phyloP scores from a whole-genome alignment of 2,113 vertebrate genomes.

The Nanorana parkeri region DNA sequence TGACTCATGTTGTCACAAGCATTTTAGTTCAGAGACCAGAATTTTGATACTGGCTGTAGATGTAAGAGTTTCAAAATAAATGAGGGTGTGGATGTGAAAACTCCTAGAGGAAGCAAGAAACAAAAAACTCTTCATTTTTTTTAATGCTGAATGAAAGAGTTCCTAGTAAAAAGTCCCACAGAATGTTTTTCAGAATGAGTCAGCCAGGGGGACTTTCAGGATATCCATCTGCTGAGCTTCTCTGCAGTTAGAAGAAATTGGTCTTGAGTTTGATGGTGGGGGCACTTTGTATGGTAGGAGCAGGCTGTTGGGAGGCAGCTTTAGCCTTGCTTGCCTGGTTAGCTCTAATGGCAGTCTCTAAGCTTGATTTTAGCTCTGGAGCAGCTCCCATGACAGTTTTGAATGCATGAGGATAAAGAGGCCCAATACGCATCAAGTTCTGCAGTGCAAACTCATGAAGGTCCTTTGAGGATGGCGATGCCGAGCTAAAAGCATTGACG shows the following conservation, averaged over 20 bases:
- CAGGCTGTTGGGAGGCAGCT: constrained; percentile 83
- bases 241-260: constrained; percentile 88
- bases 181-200: background rate
- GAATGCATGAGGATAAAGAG: constrained; percentile 94
- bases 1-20: too few relatives aligned
- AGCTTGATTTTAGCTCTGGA: constrained; percentile 90
- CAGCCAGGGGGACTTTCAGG: constrained; percentile 1
- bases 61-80: too few relatives aligned
- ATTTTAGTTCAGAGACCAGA: too few relatives aligned
- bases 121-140: background rate
- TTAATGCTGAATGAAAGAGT: constrained; percentile 1
- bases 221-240: background rate
- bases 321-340: constrained; percentile 95
- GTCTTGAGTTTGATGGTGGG: constrained; percentile 99
- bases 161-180: background rate
- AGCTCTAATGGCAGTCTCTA: constrained; percentile 93
- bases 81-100: too few relatives aligned
- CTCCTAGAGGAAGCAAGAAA: too few relatives aligned
- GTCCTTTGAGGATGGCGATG: constrained; percentile 81
- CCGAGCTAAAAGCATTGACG: constrained; percentile 87
- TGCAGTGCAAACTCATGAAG: constrained; percentile 97
- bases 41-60: too few relatives aligned
- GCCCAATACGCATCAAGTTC: constrained; percentile 95
- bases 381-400: constrained; percentile 97
- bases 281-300: constrained; percentile 84